These are phyloP conservation scores for Dryococelus australis DNA, from an alignment of 2,888 invertebrate genomes.

Conservation along the genomic window DNA sequence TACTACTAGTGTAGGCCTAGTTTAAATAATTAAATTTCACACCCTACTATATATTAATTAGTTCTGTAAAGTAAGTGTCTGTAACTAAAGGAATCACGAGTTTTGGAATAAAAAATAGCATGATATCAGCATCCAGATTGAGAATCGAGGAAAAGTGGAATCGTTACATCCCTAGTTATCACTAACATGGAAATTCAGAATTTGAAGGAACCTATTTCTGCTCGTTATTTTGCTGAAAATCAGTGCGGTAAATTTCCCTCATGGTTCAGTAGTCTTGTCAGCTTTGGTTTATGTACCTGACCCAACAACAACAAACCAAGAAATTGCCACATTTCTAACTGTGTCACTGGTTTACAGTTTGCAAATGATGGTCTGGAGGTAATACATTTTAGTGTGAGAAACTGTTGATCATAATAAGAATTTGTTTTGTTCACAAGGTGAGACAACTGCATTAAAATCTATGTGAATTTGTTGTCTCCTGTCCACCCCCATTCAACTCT, in stretches of 20 bases:
- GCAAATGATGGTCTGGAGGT: background rate
- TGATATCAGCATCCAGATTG: no score
- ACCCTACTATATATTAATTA: no score
- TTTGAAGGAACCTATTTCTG: background rate
- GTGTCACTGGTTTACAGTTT: background rate
- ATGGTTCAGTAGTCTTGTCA: background rate
- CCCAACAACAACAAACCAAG: background rate
- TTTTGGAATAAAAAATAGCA: no score
- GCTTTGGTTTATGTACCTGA: background rate
- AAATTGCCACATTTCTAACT: slow-evolving; percentile 4
- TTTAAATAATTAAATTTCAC: no score
- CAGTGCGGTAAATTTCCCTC: background rate
- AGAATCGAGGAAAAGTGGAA: no score
- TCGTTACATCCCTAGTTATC: no score
- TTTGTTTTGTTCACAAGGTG: background rate
- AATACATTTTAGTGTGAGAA: background rate
- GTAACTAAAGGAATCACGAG: no score
- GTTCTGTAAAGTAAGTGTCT: no score
- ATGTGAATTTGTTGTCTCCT: no score
- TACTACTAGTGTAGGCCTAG: no score
- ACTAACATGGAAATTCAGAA: background rate
- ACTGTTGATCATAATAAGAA: background rate
- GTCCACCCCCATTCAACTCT: no score
- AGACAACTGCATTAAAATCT: no score
- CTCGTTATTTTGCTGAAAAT: background rate